These are phyloP conservation scores for Amiota minor DNA, from an alignment of 2,888 invertebrate genomes.

Conservation along the genomic window DNA sequence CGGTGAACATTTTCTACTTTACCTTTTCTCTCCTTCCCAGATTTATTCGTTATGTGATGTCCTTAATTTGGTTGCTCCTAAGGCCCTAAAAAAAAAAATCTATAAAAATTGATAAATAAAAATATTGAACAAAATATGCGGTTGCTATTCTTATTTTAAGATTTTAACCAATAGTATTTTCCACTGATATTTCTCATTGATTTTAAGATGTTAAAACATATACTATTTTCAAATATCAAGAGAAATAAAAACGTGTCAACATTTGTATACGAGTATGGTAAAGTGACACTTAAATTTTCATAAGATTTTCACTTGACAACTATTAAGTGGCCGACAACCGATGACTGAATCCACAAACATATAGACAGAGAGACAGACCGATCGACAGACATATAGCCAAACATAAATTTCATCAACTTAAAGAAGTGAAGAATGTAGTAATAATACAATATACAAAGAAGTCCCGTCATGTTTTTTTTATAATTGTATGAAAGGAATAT, in stretches of 20 bases:
- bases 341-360: not conserved
- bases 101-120: too few species aligned
- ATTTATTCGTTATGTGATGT: conserved; percentile 88
- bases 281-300: conserved; percentile 3
- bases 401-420: not conserved
- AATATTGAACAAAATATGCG: too few species aligned
- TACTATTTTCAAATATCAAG: too few species aligned
- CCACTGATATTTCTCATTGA: too few species aligned
- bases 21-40: conserved; percentile 90
- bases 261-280: not conserved
- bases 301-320: conserved; percentile 13
- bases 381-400: not conserved
- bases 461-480: too few species aligned
- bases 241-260: too few species aligned
- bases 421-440: not conserved
- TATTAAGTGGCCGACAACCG: conserved; percentile 1
- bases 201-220: too few species aligned
- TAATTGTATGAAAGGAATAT: too few species aligned
- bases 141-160: too few species aligned
- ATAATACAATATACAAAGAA: too few species aligned
- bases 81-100: too few species aligned
- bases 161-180: too few species aligned
- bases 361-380: not conserved
- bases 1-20: conserved; percentile 80
- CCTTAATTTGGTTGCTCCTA: conserved; percentile 92